Evolutionary conservation across 2,797 vertebrate species (phyloP).

Genomic region (Tiaroga cobitis): DNA sequence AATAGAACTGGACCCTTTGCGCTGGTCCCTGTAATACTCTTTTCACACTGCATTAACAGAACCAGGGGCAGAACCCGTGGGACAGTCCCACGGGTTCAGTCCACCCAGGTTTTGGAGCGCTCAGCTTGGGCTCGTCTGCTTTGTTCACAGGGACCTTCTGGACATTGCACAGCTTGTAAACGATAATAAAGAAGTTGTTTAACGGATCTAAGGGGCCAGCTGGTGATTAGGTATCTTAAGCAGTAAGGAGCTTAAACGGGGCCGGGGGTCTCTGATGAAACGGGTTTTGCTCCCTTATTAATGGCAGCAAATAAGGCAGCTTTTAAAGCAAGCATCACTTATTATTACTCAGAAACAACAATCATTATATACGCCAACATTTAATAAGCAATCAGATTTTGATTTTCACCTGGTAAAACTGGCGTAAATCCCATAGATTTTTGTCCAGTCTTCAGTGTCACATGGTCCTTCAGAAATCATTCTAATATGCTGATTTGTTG

Average conservation of each 20-base stretch:
- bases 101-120: background rate
- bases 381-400: too few relatives aligned
- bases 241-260: conserved; percentile 75
- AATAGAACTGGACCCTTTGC: conserved; percentile 23
- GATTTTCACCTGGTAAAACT: too few relatives aligned
- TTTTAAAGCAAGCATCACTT: background rate
- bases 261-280: conserved; percentile 23
- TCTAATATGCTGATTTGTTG: background rate
- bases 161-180: conserved; percentile 28
- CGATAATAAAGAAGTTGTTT: conserved; percentile 21
- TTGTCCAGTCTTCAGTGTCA: background rate
- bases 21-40: background rate
- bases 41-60: conserved; percentile 7
- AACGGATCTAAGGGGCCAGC: conserved; percentile 61
- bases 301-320: background rate
- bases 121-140: background rate
- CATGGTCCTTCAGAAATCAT: background rate
- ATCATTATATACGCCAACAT: too few relatives aligned
- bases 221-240: conserved; percentile 72
- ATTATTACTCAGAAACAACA: background rate
- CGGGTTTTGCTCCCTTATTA: background rate
- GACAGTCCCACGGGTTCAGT: background rate
- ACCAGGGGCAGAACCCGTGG: background rate
- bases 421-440: too few relatives aligned
- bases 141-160: background rate